These are phyloP conservation scores for Aleiodes alternator DNA, from an alignment of 2,888 invertebrate genomes.

Conservation along the genomic window DNA sequence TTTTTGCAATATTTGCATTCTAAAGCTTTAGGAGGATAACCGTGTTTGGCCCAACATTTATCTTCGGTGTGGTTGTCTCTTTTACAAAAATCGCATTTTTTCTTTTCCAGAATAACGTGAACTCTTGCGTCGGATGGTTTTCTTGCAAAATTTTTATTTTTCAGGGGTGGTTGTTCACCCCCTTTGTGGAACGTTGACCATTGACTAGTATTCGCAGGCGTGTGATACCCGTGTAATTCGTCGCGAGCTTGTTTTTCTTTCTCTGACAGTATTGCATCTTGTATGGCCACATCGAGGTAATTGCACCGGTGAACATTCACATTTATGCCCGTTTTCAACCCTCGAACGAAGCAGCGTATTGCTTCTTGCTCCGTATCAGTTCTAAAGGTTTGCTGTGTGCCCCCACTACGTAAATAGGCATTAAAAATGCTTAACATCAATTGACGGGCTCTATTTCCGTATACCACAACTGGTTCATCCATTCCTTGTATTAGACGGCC, in stretches of 20 bases:
- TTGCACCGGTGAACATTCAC: neutral
- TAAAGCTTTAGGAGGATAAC: too few relatives aligned
- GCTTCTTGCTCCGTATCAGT: neutral
- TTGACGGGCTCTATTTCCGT: slow-evolving; percentile 16
- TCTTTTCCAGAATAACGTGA: too few relatives aligned
- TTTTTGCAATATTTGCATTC: too few relatives aligned
- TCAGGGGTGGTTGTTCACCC: too few relatives aligned
- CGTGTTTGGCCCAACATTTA: too few relatives aligned
- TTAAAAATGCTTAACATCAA: neutral
- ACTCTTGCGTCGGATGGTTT: too few relatives aligned
- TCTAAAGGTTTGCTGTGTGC: neutral
- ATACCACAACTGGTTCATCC: neutral
- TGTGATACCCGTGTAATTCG: neutral
- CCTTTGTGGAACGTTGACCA: neutral
- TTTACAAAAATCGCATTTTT: neutral
- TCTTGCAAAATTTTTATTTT: too few relatives aligned
- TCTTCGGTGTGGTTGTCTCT: neutral
- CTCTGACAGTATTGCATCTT: neutral
- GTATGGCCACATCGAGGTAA: neutral
- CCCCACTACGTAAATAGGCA: neutral
- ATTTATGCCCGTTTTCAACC: slow-evolving; percentile 5
- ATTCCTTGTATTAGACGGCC: slow-evolving; percentile 2
- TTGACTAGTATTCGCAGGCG: neutral
- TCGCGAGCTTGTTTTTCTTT: neutral
- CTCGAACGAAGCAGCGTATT: neutral